phyloP scores from a whole-genome alignment of 2,113 vertebrate genomes.

The Aviceda subcristata region DNA sequence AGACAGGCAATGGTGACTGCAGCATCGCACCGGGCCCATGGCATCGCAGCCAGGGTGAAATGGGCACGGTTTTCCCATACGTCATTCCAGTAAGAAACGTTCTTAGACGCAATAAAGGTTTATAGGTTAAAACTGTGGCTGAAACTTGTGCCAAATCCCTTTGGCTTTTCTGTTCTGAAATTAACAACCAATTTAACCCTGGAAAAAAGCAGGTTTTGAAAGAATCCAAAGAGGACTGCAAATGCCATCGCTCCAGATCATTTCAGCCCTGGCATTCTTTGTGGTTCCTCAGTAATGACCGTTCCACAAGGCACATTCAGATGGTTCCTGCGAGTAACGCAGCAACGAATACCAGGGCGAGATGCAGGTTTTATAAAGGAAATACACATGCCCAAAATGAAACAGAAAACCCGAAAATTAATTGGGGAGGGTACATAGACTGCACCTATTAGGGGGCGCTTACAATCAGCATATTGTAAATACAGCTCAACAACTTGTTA shows the following conservation, averaged over 20 bases:
- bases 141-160: background rate
- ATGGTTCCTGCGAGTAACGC: background rate
- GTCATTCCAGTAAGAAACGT: background rate
- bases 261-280: background rate
- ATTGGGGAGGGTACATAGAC: background rate
- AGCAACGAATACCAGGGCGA: background rate
- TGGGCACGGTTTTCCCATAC: background rate
- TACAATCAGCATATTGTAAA: conserved; percentile 17
- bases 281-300: background rate
- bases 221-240: background rate
- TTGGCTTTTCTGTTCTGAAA: background rate
- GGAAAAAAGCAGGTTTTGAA: background rate
- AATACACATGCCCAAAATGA: background rate
- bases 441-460: background rate
- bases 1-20: background rate
- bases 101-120: background rate
- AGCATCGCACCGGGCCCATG: background rate
- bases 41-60: background rate
- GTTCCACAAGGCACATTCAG: background rate
- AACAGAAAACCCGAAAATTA: background rate
- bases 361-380: background rate
- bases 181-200: background rate
- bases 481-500: background rate
- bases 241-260: background rate
- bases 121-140: background rate